Evolutionary conservation across 2,113 vertebrate species (phyloP).

Genomic region (Connochaetes taurinus): DNA sequence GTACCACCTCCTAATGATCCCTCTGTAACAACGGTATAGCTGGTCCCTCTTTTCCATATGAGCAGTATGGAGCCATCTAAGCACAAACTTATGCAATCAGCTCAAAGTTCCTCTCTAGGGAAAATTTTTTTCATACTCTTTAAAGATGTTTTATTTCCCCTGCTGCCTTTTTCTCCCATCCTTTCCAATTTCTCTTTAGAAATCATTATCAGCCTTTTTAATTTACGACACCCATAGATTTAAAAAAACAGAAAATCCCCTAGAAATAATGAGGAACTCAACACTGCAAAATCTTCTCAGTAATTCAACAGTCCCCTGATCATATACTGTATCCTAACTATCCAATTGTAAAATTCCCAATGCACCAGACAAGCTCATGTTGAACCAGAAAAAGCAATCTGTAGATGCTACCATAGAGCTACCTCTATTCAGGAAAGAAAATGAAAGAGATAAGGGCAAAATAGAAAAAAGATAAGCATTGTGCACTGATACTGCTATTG

Average conservation of each 20-base stretch:
- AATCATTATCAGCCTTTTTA: background rate
- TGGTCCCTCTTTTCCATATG: background rate
- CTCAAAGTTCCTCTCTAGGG: background rate
- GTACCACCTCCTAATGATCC: background rate
- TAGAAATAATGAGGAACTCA: slow-evolving; percentile 1
- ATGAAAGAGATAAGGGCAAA: background rate
- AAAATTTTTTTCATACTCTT: background rate
- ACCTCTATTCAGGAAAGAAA: background rate
- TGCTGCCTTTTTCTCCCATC: background rate
- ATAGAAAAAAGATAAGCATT: background rate
- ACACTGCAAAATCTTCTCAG: background rate
- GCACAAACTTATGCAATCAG: background rate
- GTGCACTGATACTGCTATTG: background rate
- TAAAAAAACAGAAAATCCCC: background rate
- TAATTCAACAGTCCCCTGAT: background rate
- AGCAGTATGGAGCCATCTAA: background rate
- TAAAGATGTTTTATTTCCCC: background rate
- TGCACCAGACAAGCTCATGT: background rate
- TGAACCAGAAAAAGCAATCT: background rate
- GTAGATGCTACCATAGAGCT: background rate
- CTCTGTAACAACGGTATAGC: no score
- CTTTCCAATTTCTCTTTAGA: slow-evolving; percentile 14
- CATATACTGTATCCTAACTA: background rate
- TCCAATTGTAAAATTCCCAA: background rate
- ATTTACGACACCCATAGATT: background rate